Conservation (phyloP, 2,113 vertebrate species). For the Ibidorhyncha struthersii region DNA sequence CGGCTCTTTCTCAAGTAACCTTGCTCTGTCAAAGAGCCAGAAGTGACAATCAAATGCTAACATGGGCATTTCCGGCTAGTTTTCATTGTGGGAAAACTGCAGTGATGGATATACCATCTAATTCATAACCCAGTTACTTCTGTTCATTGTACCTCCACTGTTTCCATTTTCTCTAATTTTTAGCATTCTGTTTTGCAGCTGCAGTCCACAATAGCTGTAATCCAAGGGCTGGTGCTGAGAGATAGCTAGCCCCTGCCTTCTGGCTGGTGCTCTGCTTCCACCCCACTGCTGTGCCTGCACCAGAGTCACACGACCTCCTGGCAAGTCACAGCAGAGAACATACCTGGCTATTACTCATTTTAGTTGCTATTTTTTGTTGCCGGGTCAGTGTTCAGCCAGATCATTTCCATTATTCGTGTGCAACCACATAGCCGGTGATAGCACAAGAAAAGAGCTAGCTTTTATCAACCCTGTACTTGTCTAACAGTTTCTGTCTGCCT, state of each 20-base stretch:
- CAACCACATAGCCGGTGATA: rapidly evolving
- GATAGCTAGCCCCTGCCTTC: not conserved
- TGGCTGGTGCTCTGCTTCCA: not conserved
- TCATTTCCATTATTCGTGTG: not conserved
- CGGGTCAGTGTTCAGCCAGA: not conserved
- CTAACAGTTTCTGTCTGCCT: not conserved
- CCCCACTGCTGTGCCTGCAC: not conserved
- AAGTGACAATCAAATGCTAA: not conserved
- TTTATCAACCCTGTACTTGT: not conserved
- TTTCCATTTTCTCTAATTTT: not conserved
- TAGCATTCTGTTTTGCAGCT: not conserved
- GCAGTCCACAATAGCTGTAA: not conserved
- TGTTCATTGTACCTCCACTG: not conserved
- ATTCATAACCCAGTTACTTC: not conserved
- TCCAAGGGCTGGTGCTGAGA: not conserved
- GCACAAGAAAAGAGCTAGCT: not conserved
- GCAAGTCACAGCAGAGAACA: not conserved
- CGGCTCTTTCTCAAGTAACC: not conserved
- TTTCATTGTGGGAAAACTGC: not conserved
- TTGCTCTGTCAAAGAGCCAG: not conserved
- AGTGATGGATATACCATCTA: too few species aligned
- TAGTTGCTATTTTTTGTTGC: not conserved
- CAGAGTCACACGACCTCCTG: not conserved
- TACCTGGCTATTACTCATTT: rapidly evolving
- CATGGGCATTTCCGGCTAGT: not conserved